Percentiles rank a stretch among this genome's conserved stretches.
Conservation (phyloP, 2,797 vertebrate genomes). For the Mormyrops boulengeri region DNA sequence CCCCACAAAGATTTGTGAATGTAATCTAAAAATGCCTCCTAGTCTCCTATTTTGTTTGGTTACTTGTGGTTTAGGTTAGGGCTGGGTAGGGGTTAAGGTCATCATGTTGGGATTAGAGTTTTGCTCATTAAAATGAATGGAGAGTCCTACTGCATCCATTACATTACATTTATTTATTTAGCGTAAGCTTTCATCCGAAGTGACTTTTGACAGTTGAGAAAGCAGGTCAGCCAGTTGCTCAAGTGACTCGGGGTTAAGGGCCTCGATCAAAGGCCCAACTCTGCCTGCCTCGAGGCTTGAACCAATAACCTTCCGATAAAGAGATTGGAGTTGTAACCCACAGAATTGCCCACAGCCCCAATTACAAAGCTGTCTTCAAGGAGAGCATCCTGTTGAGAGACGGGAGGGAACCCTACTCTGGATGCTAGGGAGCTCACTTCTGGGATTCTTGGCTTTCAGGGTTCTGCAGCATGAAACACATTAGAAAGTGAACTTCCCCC, state of each 20-base stretch:
- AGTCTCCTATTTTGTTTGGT: not conserved
- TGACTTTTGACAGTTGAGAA: not conserved
- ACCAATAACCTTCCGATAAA: not conserved
- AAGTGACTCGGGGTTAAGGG: not conserved
- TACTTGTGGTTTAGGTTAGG: not conserved
- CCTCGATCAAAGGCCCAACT: not conserved
- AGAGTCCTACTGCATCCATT: not conserved
- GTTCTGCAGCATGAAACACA: not conserved
- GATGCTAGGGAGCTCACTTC: not conserved
- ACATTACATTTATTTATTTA: not conserved
- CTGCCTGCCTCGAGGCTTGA: not conserved
- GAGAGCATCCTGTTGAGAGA: not conserved
- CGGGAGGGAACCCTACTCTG: not conserved
- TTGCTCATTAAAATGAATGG: not conserved
- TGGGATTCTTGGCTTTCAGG: not conserved
- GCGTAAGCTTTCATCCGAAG: not conserved
- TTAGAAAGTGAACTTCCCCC: not conserved
- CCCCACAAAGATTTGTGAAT: too few relatives aligned
- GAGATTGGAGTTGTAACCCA: not conserved
- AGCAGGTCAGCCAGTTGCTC: not conserved
- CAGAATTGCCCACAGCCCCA: not conserved
- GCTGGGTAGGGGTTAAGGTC: not conserved
- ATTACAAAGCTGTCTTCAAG: not conserved
- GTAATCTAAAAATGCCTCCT: too few relatives aligned
- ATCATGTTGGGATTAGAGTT: not conserved